Conservation (phyloP, 2,113 vertebrate species). For the Gambusia affinis region DNA sequence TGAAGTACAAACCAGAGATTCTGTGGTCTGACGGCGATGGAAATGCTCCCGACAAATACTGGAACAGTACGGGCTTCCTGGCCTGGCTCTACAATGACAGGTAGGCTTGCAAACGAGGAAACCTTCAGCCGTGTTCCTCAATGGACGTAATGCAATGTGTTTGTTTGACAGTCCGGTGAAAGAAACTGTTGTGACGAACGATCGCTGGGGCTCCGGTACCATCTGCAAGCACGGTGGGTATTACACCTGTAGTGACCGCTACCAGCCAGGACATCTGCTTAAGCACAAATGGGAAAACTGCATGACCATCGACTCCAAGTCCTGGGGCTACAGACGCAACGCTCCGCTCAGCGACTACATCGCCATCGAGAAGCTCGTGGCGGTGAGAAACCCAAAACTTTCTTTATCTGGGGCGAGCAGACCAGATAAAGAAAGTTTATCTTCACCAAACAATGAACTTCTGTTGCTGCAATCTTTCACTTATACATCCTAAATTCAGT, state of each 20-base stretch:
- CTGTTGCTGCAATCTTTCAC: too few relatives aligned
- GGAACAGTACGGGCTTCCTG: constrained; percentile 96
- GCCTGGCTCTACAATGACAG: constrained; percentile 98
- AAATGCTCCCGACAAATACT: constrained; percentile 87
- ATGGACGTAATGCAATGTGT: background rate
- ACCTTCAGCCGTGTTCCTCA: background rate
- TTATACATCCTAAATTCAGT: too few relatives aligned
- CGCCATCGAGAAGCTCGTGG: constrained; percentile 82
- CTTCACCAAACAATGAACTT: background rate
- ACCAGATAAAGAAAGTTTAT: too few relatives aligned
- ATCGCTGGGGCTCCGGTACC: constrained; percentile 88
- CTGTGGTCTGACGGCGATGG: constrained; percentile 95
- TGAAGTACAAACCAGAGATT: constrained; percentile 88
- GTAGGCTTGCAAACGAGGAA: constrained; percentile 55
- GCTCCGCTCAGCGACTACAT: constrained; percentile 86
- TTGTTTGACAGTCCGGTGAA: constrained; percentile 85
- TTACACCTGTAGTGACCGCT: constrained; percentile 92
- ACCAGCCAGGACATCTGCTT: constrained; percentile 89
- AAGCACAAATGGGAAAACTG: constrained; percentile 97
- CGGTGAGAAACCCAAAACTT: constrained; percentile 74
- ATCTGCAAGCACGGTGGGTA: constrained; percentile 91
- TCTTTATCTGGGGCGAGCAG: background rate
- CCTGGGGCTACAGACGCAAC: constrained; percentile 91
- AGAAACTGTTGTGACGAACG: constrained; percentile 93
- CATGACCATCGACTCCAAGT: constrained; percentile 89